Evolutionary conservation across 2,888 invertebrate species (phyloP), one percentile per base, ranked within the genome.

Genomic region (Anoncus sp.): DNA sequence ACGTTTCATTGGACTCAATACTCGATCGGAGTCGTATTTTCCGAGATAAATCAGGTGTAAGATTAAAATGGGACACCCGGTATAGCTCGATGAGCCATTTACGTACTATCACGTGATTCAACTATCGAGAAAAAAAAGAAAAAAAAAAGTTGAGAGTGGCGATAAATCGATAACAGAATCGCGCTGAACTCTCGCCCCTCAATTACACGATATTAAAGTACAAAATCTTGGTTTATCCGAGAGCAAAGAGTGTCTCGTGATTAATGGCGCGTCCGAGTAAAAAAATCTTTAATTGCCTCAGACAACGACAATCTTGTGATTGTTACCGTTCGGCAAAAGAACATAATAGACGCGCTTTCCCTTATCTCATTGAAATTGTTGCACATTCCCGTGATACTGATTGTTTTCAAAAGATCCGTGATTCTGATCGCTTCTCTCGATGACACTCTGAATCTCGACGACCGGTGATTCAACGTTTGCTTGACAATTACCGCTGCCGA

Each of bases 311-410:
- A 91, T 90, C 80, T 90, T 91, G 70, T 91, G 90, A 84, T 90
- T 91, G 83, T 90, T 90, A 81, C 90, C 91, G 82, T 91, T 90
- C n/a, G 91, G 90, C 86, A 91, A 86, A 81, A 91, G 90, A 84
- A 91, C 90, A 79, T 91, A 91, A 83, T 90, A 91, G 88, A 91
- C 90, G 87, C 90, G 90, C 88, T 90, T 90, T 80, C 87, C 91
- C 88, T 90, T 90, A 86, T 90, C 91, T 91, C 91, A 91, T 91
- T 91, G 91, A 85, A 88, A 90, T 63, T 88, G 87, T 67, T 87
- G 79, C 31, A 86, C 83, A 79, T 90, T 90, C 67, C 84, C 86
- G 80, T 90, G 90, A 82, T 90, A 90, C 75, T 90, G 90, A 80
- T 86, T 88, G 77, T 85, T 85, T 53, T 71, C 80, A 49, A 84